Evolutionary conservation across 64 coral and sea anemone species (phyloP), one percentile per base, ranked within the genome.

Genomic region (Pocillopora damicornis): DNA sequence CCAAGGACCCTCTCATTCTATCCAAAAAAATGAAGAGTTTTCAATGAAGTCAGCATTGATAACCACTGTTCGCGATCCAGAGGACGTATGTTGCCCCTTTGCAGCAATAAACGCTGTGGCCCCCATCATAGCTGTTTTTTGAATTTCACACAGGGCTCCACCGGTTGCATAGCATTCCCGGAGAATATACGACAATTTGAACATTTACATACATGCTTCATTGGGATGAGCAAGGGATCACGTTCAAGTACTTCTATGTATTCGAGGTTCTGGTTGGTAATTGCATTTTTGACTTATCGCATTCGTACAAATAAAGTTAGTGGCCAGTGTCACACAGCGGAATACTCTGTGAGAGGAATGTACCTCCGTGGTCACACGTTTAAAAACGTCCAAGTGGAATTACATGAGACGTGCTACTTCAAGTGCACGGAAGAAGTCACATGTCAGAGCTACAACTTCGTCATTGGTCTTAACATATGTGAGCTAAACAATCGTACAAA

Each of bases 401-500:
- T 25, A 3, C 51, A 18, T 20, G 20, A 20, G 13, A 13, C 58
- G 56, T 79, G 77, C 15, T 16, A 58, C 13, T 16, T 3, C 14
- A 77, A 20, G 37, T 77, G 75, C 17, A 22, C 10, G 77, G 56
- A 60, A 17, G 77, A 79, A 14, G 1, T 11, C 3, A 59, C 9
- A 12, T 79, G 77, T 10, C 77, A 79, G 51, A 79, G 77, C 17
- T 79, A 60, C n/a, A 79, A 79, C 77, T 51, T 79, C 57, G n/a
- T 79, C 56, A 79, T 79, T 23, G 77, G 77, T 23, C 38, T 11
- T 59, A 79, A 79, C 26, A 59, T 79, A 11, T 79, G 77, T n/a
- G 77, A 79, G 77, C 9, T 79, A 2, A 79, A 79, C 56, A 25
- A 51, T n/a, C 22, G 57, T 59, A 79, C 77, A 12, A 79, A 79